These are phyloP conservation scores for Diabrotica balteata DNA, from an alignment of 2,888 invertebrate species.

Conservation along the genomic window DNA sequence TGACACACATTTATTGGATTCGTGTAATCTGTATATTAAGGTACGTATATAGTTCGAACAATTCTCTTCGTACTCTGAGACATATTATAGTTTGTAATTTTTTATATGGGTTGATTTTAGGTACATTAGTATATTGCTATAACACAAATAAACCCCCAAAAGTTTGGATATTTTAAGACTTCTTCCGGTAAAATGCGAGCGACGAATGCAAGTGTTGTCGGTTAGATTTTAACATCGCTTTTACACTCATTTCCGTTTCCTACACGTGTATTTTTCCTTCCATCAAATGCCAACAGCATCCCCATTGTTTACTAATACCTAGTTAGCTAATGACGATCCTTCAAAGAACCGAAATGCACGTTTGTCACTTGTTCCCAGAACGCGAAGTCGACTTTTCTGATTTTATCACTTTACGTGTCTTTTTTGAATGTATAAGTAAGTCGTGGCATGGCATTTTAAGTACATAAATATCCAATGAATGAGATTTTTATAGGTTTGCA, in stretches of 20 bases:
- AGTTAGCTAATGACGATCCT: conserved; percentile 22
- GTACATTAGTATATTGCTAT: too few relatives aligned
- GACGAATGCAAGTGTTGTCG: conserved; percentile 10
- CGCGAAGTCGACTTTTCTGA: conserved; percentile 15
- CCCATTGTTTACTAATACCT: conserved; percentile 28
- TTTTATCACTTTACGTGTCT: conserved; percentile 18
- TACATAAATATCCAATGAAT: too few relatives aligned
- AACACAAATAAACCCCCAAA: conserved; percentile 6
- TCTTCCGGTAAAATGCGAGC: conserved; percentile 6
- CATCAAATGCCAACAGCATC: conserved; percentile 11
- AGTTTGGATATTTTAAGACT: conserved; percentile 11
- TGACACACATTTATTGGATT: too few relatives aligned
- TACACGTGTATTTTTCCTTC: conserved; percentile 20
- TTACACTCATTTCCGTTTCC: conserved; percentile 31
- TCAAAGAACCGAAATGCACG: conserved; percentile 20
- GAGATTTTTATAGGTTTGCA: too few relatives aligned
- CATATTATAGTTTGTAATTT: too few relatives aligned
- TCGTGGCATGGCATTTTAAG: background rate
- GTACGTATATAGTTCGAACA: too few relatives aligned
- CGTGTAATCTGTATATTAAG: too few relatives aligned
- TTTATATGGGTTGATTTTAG: too few relatives aligned
- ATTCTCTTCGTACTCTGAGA: too few relatives aligned
- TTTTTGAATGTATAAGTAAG: conserved; percentile 24
- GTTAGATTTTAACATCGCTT: conserved; percentile 19
- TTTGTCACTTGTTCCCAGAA: conserved; percentile 21